Evolutionary conservation across 1,140 invertebrate species (phyloP).

Genomic region (Bombus polaris): DNA sequence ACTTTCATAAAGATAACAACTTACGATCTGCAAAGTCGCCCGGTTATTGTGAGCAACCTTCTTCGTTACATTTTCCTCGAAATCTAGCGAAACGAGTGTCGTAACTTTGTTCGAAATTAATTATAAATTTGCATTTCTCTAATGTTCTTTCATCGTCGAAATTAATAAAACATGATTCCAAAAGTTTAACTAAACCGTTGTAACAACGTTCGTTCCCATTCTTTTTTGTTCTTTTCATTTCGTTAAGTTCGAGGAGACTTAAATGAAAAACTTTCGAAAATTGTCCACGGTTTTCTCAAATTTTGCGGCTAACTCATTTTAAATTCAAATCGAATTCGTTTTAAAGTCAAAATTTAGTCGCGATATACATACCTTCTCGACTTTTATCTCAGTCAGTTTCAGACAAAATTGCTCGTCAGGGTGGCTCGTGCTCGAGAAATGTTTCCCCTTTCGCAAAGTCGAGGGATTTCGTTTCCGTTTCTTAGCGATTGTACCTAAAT

Average conservation of each 20-base stretch:
- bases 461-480: constrained; percentile 7
- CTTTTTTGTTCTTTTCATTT: neutral
- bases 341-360: neutral
- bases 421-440: neutral
- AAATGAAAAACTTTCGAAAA: neutral
- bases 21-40: constrained; percentile 40
- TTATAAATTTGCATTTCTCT: neutral
- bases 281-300: neutral
- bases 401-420: neutral
- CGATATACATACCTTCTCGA: neutral
- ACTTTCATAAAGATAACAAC: constrained; percentile 42
- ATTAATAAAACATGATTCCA: constrained; percentile 12
- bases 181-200: neutral
- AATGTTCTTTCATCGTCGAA: neutral
- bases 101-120: neutral
- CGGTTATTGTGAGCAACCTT: neutral
- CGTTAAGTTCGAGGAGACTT: neutral
- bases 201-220: too few relatives aligned
- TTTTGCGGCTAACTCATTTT: neutral
- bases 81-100: neutral
- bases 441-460: neutral
- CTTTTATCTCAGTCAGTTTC: neutral
- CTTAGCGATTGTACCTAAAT: neutral
- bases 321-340: neutral
- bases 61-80: neutral